Base-by-base conservation (phyloP, 2,113 vertebrate species). In the Lagopus leucura region DNA sequence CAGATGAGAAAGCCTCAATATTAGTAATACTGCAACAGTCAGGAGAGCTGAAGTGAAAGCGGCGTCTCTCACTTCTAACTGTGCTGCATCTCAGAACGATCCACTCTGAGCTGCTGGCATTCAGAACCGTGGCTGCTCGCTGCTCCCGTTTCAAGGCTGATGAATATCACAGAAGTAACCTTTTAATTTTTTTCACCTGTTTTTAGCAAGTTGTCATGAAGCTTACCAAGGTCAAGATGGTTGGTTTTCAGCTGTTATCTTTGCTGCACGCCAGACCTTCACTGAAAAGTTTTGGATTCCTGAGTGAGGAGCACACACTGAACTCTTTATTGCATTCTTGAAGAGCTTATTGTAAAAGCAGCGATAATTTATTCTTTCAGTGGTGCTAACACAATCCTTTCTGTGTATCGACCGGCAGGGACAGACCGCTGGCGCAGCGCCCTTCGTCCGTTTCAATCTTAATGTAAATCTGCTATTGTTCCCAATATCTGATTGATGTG, bases 201-300 rank as follows among this genome's bases (percentile, higher is more conserved):
- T 97, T 95, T 92, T 88, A 91, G 60, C 89, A 82, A 90, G 13
- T 87, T 96, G 78, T 96, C 80, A 18, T 54, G 82, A 95, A 93
- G 84, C 93, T 92, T 89, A 69, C 78, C 84, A 92, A 95, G 95
- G 89, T 95, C 78, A 86, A 7, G 89, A 80, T 96, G 91, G 90
- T 91, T 96, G 14, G 54, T 89, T 89, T 96, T 94, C 89, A 95
- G 89, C 92, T 93, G 95, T 97, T 96, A 97, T 97, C 97, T 95
- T 63, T 96, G 92, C 82, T 97, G 89, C 90, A 90, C 90, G 73
- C 60, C 94, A 97, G 95, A 96, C 81, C 89, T 96, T 81, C 76
- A 82, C 87, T 92, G 91, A 94, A 91, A 96, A 95, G 94, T 97
- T 97, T 96, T 88, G 93, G 85, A 97, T 97, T 97, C 95, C 93